Evolutionary conservation across 2,113 vertebrate species (phyloP).

Genomic region (Aleadryas rufinucha): DNA sequence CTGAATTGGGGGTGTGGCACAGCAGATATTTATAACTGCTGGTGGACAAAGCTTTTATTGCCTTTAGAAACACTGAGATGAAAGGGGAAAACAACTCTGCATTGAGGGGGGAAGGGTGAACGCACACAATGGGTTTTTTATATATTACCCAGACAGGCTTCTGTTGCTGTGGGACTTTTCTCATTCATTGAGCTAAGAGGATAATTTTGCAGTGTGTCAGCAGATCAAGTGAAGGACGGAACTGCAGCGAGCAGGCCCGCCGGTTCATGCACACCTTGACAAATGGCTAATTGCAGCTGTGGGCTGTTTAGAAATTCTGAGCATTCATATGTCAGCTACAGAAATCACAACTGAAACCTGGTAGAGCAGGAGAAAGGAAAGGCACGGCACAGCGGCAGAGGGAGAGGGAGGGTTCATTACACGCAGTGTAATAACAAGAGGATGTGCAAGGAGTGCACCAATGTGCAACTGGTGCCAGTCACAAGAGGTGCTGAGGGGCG

Average conservation of each 20-base stretch:
- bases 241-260: not conserved
- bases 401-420: not conserved
- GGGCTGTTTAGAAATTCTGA: not conserved
- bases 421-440: not conserved
- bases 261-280: constrained; percentile 45
- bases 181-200: not conserved
- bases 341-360: not conserved
- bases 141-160: not conserved
- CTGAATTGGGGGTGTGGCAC: not conserved
- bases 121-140: not conserved
- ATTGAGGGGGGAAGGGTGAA: not conserved
- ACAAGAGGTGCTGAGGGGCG: not conserved
- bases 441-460: not conserved
- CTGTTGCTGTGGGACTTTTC: not conserved
- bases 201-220: constrained; percentile 38
- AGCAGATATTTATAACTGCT: constrained; percentile 12
- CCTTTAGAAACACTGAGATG: not conserved
- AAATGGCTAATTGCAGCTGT: constrained; percentile 53
- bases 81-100: not conserved
- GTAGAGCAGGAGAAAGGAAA: not conserved
- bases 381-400: not conserved
- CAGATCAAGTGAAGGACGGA: constrained; percentile 1
- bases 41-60: not conserved
- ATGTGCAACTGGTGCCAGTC: not conserved
- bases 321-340: not conserved